Evolutionary conservation across 2,888 invertebrate species (phyloP).

Genomic region (Synergus gifuensis): DNA sequence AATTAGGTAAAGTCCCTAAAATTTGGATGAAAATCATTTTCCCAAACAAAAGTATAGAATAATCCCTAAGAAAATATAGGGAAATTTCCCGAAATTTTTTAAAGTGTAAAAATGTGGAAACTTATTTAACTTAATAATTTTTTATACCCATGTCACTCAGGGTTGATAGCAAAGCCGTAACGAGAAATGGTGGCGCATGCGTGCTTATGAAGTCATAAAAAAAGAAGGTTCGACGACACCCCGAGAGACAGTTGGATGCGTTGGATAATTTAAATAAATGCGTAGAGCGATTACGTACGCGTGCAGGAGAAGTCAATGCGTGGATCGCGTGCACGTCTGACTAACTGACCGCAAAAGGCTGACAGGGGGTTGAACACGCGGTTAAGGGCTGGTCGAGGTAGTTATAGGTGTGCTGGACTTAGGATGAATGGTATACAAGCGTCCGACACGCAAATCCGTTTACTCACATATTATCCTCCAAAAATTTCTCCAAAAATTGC

Average conservation of each 20-base stretch:
- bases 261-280: conserved; percentile 68
- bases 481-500: not conserved
- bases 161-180: not conserved
- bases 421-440: conserved; percentile 60
- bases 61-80: too few species aligned
- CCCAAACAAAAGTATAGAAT: too few species aligned
- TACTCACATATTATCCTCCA: conserved; percentile 13
- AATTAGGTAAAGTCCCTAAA: too few species aligned
- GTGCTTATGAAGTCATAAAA: conserved; percentile 21
- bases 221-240: not conserved
- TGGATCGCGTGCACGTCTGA: conserved; percentile 73
- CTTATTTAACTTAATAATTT: not conserved
- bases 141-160: not conserved
- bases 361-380: conserved; percentile 62
- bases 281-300: conserved; percentile 56
- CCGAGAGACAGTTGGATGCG: conserved; percentile 60
- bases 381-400: conserved; percentile 63
- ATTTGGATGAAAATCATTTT: too few species aligned
- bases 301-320: conserved; percentile 69
- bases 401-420: conserved; percentile 61
- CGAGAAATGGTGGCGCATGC: not conserved
- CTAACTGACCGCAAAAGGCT: conserved; percentile 70
- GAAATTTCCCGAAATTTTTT: not conserved
- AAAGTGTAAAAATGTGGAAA: not conserved
- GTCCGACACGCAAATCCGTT: conserved; percentile 63